A percentile compares a stretch with the other conserved stretches of the same genome.
Conservation (phyloP, 2,113 vertebrate species). For the Apteryx owenii region DNA sequence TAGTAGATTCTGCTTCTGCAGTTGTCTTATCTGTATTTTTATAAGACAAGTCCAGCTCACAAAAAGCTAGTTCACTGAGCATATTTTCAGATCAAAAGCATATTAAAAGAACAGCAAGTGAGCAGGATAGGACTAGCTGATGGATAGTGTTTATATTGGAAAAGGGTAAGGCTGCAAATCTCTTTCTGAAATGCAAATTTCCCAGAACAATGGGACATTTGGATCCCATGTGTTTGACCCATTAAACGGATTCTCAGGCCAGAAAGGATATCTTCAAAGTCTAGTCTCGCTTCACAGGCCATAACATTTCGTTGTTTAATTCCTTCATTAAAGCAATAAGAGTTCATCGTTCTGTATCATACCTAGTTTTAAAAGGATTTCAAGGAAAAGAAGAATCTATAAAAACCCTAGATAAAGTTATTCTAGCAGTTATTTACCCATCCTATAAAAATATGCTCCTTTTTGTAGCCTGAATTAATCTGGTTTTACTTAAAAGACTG, state of each 20-base stretch:
- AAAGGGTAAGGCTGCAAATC: not conserved
- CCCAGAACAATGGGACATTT: not conserved
- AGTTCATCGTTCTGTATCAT: slow-evolving; percentile 4
- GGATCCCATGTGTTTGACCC: not conserved
- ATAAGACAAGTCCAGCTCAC: not conserved
- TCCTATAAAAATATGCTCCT: not conserved
- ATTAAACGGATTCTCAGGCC: slow-evolving; percentile 10
- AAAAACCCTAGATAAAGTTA: slow-evolving; percentile 40
- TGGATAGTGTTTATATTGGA: not conserved
- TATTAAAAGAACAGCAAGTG: slow-evolving; percentile 45
- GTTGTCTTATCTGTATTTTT: not conserved
- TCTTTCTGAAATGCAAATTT: slow-evolving; percentile 35
- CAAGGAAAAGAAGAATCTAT: slow-evolving; percentile 21
- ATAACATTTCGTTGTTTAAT: slow-evolving; percentile 39
- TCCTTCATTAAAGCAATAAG: slow-evolving; percentile 40
- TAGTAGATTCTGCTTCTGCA: not conserved
- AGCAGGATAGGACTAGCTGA: slow-evolving; percentile 7
- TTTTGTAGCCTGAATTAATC: slow-evolving; percentile 48
- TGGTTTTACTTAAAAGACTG: slow-evolving; percentile 20
- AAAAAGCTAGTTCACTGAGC: not conserved
- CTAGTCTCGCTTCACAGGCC: not conserved
- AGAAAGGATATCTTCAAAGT: not conserved
- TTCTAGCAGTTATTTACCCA: slow-evolving; percentile 40
- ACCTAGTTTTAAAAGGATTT: slow-evolving; percentile 41
- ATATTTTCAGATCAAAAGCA: slow-evolving; percentile 32